A percentile compares a stretch with the other conserved stretches of the same genome.
These are phyloP conservation scores for Perithous albicinctus DNA, from an alignment of 2,888 invertebrate species.

Conservation along the genomic window DNA sequence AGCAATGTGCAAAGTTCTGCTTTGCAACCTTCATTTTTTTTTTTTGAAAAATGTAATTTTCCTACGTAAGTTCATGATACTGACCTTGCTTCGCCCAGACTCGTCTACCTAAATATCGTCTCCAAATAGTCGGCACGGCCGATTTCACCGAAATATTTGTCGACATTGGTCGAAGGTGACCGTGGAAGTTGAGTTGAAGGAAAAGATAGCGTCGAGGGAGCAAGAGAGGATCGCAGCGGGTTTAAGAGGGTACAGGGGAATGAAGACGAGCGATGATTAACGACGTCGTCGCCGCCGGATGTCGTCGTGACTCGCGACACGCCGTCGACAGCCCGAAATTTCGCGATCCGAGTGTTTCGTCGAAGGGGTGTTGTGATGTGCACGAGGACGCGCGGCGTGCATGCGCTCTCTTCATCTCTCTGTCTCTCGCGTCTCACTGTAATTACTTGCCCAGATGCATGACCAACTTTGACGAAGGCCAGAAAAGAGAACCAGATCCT, in stretches of 20 bases:
- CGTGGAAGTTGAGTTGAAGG: background rate
- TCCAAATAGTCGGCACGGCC: background rate
- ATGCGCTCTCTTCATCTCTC: background rate
- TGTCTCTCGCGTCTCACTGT: conserved; percentile 20
- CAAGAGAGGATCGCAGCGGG: background rate
- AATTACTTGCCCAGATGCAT: conserved; percentile 72
- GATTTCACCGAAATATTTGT: background rate
- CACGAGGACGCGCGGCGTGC: background rate
- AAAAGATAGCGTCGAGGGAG: background rate
- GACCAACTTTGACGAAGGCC: conserved; percentile 67
- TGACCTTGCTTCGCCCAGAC: no score
- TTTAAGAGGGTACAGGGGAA: background rate
- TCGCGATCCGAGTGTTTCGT: conserved; percentile 22
- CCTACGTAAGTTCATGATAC: no score
- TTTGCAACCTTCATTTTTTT: no score
- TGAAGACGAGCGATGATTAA: conserved; percentile 45
- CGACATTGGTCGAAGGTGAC: background rate
- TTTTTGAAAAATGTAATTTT: no score
- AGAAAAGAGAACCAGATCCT: conserved; percentile 57
- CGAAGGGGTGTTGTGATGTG: conserved; percentile 4
- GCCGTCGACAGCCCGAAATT: conserved; percentile 31
- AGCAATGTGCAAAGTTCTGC: no score
- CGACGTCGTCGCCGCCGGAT: conserved; percentile 50
- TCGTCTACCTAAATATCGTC: background rate
- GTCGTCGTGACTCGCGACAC: conserved; percentile 38